Conservation (phyloP, 2,113 vertebrate genomes). For the Oryzias woworae region DNA sequence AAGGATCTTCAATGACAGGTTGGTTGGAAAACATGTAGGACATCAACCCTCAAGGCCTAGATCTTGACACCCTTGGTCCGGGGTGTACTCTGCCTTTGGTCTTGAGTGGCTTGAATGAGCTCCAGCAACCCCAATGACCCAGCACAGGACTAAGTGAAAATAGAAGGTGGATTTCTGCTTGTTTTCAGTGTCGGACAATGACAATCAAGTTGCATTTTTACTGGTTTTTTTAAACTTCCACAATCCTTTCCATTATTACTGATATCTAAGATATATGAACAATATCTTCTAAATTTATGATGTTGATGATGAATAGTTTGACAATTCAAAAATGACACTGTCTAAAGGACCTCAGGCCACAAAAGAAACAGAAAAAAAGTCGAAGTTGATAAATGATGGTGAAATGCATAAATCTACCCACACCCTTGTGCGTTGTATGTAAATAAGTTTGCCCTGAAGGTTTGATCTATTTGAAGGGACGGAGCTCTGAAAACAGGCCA, state of each 20-base stretch:
- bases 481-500: constrained; percentile 51
- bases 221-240: no score
- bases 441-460: constrained; percentile 65
- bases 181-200: no score
- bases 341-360: constrained; percentile 27
- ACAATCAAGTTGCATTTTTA: no score
- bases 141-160: no score
- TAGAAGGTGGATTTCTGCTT: no score
- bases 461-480: constrained; percentile 51
- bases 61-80: no score
- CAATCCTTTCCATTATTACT: neutral
- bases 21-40: no score
- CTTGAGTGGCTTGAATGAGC: no score
- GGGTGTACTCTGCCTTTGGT: no score
- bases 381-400: constrained; percentile 63
- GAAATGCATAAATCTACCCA: constrained; percentile 40
- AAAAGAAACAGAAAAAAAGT: constrained; percentile 33
- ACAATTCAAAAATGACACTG: constrained; percentile 36
- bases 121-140: no score
- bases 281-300: neutral
- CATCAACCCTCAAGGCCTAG: no score
- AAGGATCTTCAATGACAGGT: no score
- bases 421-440: constrained; percentile 48
- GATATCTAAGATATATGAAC: neutral
- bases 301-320: constrained; percentile 8